Conservation (phyloP, 2,888 invertebrate species). For the Strigamia crassipes region DNA sequence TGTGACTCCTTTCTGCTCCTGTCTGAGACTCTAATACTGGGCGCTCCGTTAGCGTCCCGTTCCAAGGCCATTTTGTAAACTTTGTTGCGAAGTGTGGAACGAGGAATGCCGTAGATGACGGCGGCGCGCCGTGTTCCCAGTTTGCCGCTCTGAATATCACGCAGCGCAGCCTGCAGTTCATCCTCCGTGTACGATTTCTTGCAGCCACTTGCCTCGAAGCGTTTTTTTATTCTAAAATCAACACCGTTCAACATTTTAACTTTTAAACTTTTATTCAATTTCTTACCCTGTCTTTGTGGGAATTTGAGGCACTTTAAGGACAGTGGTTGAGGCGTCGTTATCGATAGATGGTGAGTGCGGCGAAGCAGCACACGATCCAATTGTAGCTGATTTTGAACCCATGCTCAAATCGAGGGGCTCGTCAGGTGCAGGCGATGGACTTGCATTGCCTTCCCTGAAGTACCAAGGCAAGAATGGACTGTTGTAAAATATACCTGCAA, state of each 20-base stretch:
- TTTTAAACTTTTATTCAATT: background rate
- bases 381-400: constrained; percentile 49
- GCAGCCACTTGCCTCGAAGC: constrained; percentile 63
- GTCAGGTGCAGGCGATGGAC: constrained; percentile 50
- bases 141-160: constrained; percentile 90
- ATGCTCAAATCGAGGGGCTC: constrained; percentile 54
- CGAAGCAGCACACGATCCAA: constrained; percentile 6
- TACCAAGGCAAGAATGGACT: constrained; percentile 38
- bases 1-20: background rate
- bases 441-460: constrained; percentile 39
- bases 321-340: constrained; percentile 46
- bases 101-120: constrained; percentile 93
- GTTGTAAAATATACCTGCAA: constrained; percentile 32
- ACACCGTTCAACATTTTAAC: background rate
- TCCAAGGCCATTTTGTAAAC: constrained; percentile 63
- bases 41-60: constrained; percentile 45
- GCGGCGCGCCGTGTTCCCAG: constrained; percentile 91
- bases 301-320: constrained; percentile 53
- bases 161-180: constrained; percentile 89
- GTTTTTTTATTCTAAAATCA: constrained; percentile 68
- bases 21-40: background rate
- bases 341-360: constrained; percentile 46
- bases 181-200: constrained; percentile 92
- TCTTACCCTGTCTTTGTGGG: constrained; percentile 52
- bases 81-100: constrained; percentile 95